Conservation (phyloP, 2,888 invertebrate species). For the Aricia artaxerxes region DNA sequence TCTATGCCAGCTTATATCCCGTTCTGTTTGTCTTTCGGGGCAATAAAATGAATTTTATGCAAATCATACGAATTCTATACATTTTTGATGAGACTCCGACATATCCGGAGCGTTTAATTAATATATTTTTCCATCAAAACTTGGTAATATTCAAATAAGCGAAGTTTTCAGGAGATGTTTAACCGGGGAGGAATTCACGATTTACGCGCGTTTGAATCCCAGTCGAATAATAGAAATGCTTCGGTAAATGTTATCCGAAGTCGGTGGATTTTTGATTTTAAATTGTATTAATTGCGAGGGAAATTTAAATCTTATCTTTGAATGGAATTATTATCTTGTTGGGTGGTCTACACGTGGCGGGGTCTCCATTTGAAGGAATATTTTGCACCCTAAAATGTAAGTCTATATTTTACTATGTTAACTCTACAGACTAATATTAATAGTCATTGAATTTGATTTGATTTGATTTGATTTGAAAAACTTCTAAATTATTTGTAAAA, state of each 20-base stretch:
- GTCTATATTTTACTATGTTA: neutral
- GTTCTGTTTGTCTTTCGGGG: slow-evolving; percentile 79
- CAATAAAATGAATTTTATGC: slow-evolving; percentile 81
- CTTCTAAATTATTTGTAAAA: too few relatives aligned
- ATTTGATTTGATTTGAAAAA: too few relatives aligned
- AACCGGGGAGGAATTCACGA: slow-evolving; percentile 30
- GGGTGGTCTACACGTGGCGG: neutral
- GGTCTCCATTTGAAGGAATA: neutral
- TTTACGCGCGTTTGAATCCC: slow-evolving; percentile 15
- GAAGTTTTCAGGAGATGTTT: slow-evolving; percentile 32
- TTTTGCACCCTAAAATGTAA: neutral
- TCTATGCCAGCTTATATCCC: slow-evolving; percentile 75
- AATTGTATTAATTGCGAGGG: slow-evolving; percentile 13
- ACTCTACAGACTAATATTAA: neutral
- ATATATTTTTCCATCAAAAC: slow-evolving; percentile 74
- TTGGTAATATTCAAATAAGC: slow-evolving; percentile 55
- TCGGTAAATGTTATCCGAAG: neutral
- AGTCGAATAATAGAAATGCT: slow-evolving; percentile 19
- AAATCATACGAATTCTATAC: slow-evolving; percentile 81
- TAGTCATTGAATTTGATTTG: too few relatives aligned
- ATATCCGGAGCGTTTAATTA: slow-evolving; percentile 73
- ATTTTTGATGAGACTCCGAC: slow-evolving; percentile 77
- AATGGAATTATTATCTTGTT: neutral
- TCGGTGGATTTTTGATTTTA: neutral
- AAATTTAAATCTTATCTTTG: slow-evolving; percentile 22